phyloP scores from a whole-genome alignment of 1,140 invertebrate species.

The Centruroides sculpturatus region DNA sequence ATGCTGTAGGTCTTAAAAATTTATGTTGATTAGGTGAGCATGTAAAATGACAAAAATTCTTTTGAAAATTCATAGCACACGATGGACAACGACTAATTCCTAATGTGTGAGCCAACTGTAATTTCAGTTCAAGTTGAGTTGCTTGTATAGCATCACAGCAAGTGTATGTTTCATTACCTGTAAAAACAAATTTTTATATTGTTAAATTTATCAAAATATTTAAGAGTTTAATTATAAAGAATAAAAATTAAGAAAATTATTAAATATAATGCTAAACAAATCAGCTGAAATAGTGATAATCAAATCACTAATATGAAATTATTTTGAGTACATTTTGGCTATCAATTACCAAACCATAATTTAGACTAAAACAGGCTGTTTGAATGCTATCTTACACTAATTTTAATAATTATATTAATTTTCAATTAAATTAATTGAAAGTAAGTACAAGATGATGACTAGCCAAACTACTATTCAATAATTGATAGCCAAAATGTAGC shows the following conservation, averaged over 20 bases:
- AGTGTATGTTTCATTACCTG: slow-evolving; percentile 10
- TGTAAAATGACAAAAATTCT: slow-evolving; percentile 16
- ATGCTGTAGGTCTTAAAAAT: slow-evolving; percentile 12
- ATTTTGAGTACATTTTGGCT: no score
- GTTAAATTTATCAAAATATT: neutral
- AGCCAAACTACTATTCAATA: no score
- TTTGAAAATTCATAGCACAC: slow-evolving; percentile 18
- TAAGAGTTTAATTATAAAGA: neutral
- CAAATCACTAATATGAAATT: no score
- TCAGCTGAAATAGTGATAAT: no score
- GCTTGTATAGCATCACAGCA: slow-evolving; percentile 9
- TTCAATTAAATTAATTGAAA: no score
- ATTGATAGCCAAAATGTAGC: no score
- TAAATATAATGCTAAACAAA: no score
- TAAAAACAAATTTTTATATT: neutral
- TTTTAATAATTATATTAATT: no score
- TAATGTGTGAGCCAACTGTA: slow-evolving; percentile 2
- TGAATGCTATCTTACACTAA: no score
- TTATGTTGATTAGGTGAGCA: slow-evolving; percentile 17
- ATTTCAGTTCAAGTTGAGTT: neutral
- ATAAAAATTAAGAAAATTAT: neutral
- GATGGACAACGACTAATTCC: slow-evolving; percentile 19
- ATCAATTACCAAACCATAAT: no score
- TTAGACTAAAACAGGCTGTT: no score
- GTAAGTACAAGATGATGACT: no score